phyloP scores from a whole-genome alignment of 2,888 invertebrate species.

The Punctoribates punctum region DNA sequence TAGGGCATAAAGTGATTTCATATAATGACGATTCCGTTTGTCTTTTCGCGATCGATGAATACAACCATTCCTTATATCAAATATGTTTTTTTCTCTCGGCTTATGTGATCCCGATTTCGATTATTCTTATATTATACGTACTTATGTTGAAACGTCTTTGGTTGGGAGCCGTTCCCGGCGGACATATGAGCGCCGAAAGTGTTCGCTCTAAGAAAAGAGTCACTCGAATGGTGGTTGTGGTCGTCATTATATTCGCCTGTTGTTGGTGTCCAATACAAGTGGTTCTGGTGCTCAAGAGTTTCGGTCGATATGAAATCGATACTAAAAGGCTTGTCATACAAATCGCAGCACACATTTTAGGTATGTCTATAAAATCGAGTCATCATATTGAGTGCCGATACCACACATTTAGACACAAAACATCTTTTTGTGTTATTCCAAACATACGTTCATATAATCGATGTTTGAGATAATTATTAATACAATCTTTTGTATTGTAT shows the following conservation, averaged over 20 bases:
- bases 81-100: conserved; percentile 81
- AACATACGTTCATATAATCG: too few species aligned
- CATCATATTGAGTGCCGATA: too few species aligned
- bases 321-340: conserved; percentile 34
- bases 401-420: too few species aligned
- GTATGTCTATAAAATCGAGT: conserved; percentile 3
- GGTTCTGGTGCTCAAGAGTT: conserved; percentile 50
- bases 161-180: conserved; percentile 71
- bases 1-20: conserved; percentile 70
- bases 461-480: too few species aligned
- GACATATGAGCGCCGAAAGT: conserved; percentile 70
- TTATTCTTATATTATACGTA: conserved; percentile 82
- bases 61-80: conserved; percentile 61
- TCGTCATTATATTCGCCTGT: conserved; percentile 84
- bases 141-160: conserved; percentile 82
- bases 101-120: conserved; percentile 77
- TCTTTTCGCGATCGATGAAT: conserved; percentile 62
- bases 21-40: conserved; percentile 65
- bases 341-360: conserved; percentile 47
- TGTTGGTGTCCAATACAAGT: conserved; percentile 90
- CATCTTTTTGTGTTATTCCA: too few species aligned
- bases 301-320: conserved; percentile 8
- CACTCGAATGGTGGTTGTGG: conserved; percentile 81
- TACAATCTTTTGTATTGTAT: too few species aligned
- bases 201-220: conserved; percentile 80